These are phyloP conservation scores for Oxystoma pomonae DNA, from an alignment of 2,888 invertebrate genomes.

Conservation along the genomic window DNA sequence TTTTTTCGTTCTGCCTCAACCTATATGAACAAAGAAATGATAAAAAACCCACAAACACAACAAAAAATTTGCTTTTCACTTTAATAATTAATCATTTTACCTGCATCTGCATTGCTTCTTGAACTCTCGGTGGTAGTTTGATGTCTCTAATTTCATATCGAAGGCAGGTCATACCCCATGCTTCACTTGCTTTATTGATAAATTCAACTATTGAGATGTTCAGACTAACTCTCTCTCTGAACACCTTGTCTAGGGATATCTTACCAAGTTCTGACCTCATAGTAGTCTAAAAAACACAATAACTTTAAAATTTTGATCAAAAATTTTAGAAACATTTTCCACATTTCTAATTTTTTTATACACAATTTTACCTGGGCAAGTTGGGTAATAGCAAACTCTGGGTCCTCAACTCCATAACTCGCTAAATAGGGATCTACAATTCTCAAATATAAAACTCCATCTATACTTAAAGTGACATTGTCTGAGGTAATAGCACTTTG, in stretches of 20 bases:
- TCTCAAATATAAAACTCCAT: constrained; percentile 93
- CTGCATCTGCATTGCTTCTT: constrained; percentile 99
- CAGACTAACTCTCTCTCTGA: constrained; percentile 91
- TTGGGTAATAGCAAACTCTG: constrained; percentile 98
- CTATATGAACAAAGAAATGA: constrained; percentile 8
- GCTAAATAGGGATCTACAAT: constrained; percentile 91
- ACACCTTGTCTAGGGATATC: constrained; percentile 94
- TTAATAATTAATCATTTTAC: constrained; percentile 3
- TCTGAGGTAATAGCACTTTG: constrained; percentile 98
- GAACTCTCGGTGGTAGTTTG: constrained; percentile 82
- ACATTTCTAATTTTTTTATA: not conserved
- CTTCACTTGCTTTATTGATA: constrained; percentile 96
- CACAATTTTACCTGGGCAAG: constrained; percentile 73
- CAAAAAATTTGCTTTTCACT: not conserved
- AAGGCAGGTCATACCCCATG: constrained; percentile 97
- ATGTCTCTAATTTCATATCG: constrained; percentile 94
- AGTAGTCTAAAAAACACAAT: constrained; percentile 63
- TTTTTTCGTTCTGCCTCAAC: constrained; percentile 98
- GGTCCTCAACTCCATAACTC: constrained; percentile 98
- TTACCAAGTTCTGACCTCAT: constrained; percentile 99
- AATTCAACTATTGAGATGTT: constrained; percentile 93
- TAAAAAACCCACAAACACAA: not conserved
- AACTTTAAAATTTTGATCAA: not conserved
- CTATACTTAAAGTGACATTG: constrained; percentile 94
- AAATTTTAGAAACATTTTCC: not conserved